Evolutionary conservation across 2,113 vertebrate species (phyloP), one percentile per base, ranked within the genome.

Genomic region (Ammodytes dubius): DNA sequence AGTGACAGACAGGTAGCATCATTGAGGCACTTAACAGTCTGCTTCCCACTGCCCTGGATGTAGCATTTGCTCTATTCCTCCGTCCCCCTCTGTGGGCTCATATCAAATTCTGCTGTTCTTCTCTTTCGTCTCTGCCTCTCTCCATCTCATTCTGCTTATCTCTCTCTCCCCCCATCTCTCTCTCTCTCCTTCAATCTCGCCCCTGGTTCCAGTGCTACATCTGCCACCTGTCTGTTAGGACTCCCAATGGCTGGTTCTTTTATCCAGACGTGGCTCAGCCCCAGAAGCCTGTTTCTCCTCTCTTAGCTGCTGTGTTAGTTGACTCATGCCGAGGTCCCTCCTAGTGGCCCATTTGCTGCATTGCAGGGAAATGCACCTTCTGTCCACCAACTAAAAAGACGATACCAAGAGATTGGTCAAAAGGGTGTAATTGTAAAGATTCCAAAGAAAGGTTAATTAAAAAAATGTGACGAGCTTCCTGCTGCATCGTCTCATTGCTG

Each of bases 51-150:
- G 42, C 50, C 82, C 50, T 77, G 77, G 77, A 84, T 60, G 74
- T 54, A 81, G 84, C 91, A 91, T 92, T 87, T 93, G 88, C 90
- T 90, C 74, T 43, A 73, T 83, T 82, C 74, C 88, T 84, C 80
- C 85, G 76, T 85, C 77, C 88, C 70, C 86, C 82, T 75, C 88
- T 63, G 66, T 15, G 6, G 52, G 84, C 90, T 85, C 84, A 27
- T 93, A 95, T 95, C 94, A 83, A 93, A 95, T 96, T 96, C 81
- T 95, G 95, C 94, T 93, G 92, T 75, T 89, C 91, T 68, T 91
- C 87, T 81, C 74, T 92, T 95, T 95, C 83, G 70, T 61, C 84
- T 50, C 85, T 81, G 84, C 46, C 85, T 60, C 80, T 87, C 80
- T 82, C 64, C 70, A 70, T 69, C 78, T 27, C 27, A 27, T 27